These are phyloP conservation scores for Coptodon bakossiorum DNA, from an alignment of 2,113 vertebrate genomes.

Conservation along the genomic window DNA sequence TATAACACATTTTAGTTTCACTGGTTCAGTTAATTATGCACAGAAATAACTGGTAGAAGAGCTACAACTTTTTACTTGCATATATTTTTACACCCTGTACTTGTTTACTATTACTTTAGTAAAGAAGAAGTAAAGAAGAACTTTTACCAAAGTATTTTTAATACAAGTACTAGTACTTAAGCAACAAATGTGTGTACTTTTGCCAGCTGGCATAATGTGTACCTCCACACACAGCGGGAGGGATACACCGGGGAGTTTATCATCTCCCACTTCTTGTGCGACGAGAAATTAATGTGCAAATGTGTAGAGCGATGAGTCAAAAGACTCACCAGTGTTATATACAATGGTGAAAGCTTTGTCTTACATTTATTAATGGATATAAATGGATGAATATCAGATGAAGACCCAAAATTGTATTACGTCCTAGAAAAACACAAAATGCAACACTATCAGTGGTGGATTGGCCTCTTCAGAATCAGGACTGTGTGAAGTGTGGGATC, in stretches of 20 bases:
- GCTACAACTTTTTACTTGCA: not conserved
- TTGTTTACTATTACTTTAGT: not conserved
- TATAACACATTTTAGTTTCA: not conserved
- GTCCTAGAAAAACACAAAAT: not conserved
- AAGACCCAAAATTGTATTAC: not conserved
- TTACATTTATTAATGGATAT: not conserved
- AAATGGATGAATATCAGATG: not conserved
- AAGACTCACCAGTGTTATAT: not conserved
- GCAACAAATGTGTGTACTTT: not conserved
- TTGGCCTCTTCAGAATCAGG: not conserved
- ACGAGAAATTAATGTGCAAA: not conserved
- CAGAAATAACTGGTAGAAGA: not conserved
- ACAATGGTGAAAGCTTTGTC: rapidly evolving
- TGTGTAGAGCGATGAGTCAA: not conserved
- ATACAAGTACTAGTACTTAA: not conserved
- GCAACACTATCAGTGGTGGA: not conserved
- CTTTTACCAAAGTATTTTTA: not conserved
- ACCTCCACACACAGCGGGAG: not conserved
- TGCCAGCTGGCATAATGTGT: not conserved
- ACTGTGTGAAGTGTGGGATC: not conserved
- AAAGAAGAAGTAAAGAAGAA: not conserved
- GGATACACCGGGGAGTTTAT: rapidly evolving
- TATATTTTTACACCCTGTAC: not conserved
- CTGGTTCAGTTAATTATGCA: not conserved
- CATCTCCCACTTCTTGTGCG: not conserved